Percentiles rank a stretch among this genome's conserved stretches.
These are phyloP conservation scores for Falco columbarius DNA, from an alignment of 2,797 vertebrate species.

Conservation along the genomic window DNA sequence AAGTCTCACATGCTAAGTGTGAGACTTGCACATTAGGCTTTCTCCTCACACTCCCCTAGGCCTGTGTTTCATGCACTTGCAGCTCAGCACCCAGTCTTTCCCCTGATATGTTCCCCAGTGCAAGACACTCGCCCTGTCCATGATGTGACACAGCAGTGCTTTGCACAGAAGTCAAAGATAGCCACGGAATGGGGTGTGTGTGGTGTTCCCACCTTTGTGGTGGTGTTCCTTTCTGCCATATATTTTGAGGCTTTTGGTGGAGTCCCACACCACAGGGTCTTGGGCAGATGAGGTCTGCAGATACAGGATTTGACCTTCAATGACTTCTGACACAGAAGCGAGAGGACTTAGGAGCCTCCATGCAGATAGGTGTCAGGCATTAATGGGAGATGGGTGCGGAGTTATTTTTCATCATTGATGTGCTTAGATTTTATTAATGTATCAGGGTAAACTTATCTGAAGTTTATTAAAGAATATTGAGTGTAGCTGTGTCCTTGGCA, in stretches of 20 bases:
- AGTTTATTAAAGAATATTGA: conserved; percentile 32
- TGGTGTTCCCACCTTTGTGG: not conserved
- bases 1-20: not conserved
- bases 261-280: not conserved
- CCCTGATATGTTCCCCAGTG: fast-evolving
- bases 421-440: conserved; percentile 31
- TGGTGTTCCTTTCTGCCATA: not conserved
- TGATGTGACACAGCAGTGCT: fast-evolving
- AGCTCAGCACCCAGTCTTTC: not conserved
- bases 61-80: not conserved
- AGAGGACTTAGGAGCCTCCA: not conserved
- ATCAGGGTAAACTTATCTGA: conserved; percentile 1
- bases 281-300: not conserved
- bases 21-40: not conserved
- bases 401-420: conserved; percentile 39
- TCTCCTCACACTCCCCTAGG: not conserved
- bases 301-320: not conserved
- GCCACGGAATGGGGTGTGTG: not conserved
- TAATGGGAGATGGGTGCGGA: not conserved
- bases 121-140: fast-evolving
- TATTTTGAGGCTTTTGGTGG: not conserved
- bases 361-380: not conserved
- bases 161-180: not conserved
- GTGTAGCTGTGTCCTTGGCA: conserved; percentile 18
- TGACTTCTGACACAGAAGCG: not conserved